These are phyloP conservation scores for Siniperca knerii DNA, from an alignment of 2,113 vertebrate genomes.

Conservation along the genomic window DNA sequence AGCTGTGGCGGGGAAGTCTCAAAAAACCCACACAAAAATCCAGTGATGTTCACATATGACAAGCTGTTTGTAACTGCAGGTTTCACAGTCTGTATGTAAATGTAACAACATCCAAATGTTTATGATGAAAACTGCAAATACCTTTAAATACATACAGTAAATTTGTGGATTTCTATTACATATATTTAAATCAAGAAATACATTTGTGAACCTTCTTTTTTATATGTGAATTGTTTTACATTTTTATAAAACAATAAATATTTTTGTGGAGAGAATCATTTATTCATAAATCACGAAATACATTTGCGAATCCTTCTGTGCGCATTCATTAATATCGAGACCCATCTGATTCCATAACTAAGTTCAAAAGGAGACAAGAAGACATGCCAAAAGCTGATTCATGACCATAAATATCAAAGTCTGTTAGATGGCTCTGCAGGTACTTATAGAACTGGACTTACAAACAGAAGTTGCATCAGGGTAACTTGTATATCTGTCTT, in stretches of 20 bases:
- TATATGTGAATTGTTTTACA: neutral
- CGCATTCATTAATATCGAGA: neutral
- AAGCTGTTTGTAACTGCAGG: no score
- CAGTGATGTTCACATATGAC: no score
- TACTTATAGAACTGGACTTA: neutral
- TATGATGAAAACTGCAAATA: neutral
- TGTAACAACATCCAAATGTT: neutral
- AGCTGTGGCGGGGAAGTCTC: no score
- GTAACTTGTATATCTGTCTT: slow-evolving; percentile 5
- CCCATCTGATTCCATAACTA: neutral
- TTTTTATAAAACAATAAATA: neutral
- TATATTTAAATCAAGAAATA: neutral
- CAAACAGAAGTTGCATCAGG: neutral
- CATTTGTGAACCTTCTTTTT: neutral
- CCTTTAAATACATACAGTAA: neutral
- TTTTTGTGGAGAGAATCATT: neutral
- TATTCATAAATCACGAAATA: neutral
- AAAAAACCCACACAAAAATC: no score
- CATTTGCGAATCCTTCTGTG: neutral
- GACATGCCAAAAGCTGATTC: neutral
- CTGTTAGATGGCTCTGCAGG: neutral
- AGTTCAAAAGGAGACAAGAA: neutral
- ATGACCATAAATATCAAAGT: neutral
- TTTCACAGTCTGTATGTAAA: neutral
- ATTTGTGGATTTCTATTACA: neutral